Evolutionary conservation across 2,888 invertebrate species (phyloP), one percentile per base, ranked within the genome.

Genomic region (Drosophila niveifrons): DNA sequence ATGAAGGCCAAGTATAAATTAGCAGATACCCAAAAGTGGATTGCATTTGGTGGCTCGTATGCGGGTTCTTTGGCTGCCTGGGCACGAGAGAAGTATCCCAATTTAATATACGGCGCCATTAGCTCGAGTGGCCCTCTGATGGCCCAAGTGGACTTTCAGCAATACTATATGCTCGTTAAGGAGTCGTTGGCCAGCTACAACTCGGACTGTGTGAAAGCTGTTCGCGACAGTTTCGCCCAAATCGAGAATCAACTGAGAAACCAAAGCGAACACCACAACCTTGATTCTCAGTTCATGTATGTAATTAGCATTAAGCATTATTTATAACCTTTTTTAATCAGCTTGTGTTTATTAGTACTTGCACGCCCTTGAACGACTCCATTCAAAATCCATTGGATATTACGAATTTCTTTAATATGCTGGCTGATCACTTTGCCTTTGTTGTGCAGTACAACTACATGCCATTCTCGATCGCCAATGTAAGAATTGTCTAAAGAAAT

Each of bases 11-110:
- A 94, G 74, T 94, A 94, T 82, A 93, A 94, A 43, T 92, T 97
- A 18, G 90, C 92, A 1, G 92, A 93, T 11, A 93, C 94, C 0
- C 90, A 91, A 47, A 97, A 96, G 92, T 98, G 98, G 97, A 95
- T 99, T 72, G 96, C 95, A 1, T 98, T 99, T 91, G 99, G 99
- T 11, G 99, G 99, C 2, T 98, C 98, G 0, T 99, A 99, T 91
- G 96, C 98, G 1, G 98, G 98, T 1, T 96, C 97, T 0, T 92
- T 99, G 80, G 97, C 98, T 3, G 98, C 98, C 3, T 99, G 99
- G 98, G 90, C 95, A 62, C 93, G 98, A 47, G 93, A 95, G 56
- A 98, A 98, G 91, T 98, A 98, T 92, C 98, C 98, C 0, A 96
- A 97, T 92, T 93, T 98, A 23, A 95, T 98, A 1, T 94, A 96